Percentiles rank a stretch among this genome's conserved stretches.
Evolutionary conservation across 2,797 vertebrate genomes (phyloP).

Genomic region (Artibeus jamaicensis): DNA sequence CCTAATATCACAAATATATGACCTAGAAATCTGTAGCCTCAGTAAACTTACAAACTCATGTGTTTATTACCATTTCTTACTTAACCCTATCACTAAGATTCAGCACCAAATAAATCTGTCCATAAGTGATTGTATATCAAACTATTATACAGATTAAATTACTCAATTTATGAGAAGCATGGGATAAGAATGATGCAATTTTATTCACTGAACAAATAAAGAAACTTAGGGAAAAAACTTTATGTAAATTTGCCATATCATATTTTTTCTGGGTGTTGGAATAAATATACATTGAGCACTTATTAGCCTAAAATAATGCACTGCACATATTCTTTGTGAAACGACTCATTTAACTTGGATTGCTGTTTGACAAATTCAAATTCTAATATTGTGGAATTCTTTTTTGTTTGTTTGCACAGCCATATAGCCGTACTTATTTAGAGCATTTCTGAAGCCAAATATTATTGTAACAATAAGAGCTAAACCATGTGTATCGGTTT

Average conservation of each 20-base stretch:
- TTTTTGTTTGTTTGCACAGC: neutral
- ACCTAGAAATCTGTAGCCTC: constrained; percentile 56
- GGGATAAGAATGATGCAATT: neutral
- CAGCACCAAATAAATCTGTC: neutral
- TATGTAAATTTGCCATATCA: neutral
- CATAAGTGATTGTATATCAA: neutral
- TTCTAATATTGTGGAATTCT: neutral
- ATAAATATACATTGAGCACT: neutral
- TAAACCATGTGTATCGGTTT: neutral
- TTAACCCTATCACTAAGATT: neutral
- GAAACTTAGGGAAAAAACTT: neutral
- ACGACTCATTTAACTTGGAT: neutral
- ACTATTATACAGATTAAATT: neutral
- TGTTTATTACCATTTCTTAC: constrained; percentile 28
- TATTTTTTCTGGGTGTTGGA: neutral
- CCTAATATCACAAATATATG: constrained; percentile 35
- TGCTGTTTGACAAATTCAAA: neutral
- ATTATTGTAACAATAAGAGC: neutral
- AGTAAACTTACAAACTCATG: neutral
- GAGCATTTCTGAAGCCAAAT: neutral
- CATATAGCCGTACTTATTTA: neutral
- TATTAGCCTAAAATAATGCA: neutral
- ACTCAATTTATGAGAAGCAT: neutral
- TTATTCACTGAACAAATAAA: neutral
- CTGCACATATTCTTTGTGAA: neutral